Conservation (phyloP, 2,797 vertebrate genomes). For the Pseudomugil gertrudae region DNA sequence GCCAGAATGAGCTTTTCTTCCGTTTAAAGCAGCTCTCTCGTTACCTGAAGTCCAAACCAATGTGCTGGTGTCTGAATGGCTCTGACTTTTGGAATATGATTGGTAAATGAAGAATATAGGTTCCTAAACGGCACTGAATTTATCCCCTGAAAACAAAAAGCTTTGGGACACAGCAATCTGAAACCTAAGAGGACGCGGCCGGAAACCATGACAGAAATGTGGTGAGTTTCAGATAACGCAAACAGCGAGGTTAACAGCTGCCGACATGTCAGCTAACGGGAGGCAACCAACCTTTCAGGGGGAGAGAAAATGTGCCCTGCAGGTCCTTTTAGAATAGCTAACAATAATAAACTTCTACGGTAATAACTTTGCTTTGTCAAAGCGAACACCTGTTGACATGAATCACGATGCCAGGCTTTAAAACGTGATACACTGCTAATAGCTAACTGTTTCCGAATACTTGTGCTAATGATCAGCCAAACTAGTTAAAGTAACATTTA, state of each 20-base stretch:
- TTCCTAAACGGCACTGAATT: neutral
- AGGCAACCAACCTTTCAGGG: neutral
- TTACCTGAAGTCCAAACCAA: constrained; percentile 42
- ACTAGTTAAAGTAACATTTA: neutral
- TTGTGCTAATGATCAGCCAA: neutral
- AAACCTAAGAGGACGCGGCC: constrained; percentile 30
- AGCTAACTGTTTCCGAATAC: constrained; percentile 15
- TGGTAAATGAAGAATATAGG: neutral
- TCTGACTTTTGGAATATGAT: neutral
- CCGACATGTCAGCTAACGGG: neutral
- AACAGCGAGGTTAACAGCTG: neutral
- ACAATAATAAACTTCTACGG: neutral
- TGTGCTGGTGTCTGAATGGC: neutral
- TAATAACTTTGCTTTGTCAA: neutral
- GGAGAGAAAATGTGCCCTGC: too few relatives aligned
- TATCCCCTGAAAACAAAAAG: neutral
- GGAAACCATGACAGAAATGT: constrained; percentile 44
- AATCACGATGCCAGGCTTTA: constrained; percentile 36
- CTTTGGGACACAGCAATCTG: constrained; percentile 14
- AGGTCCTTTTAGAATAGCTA: neutral
- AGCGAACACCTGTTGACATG: constrained; percentile 53
- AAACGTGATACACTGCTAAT: constrained; percentile 17
- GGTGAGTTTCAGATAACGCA: neutral
- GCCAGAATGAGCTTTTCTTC: neutral
- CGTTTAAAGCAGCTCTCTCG: neutral